Evolutionary conservation across 1,140 invertebrate genomes (phyloP), one percentile per base, ranked within the genome.

Genomic region (Pseudomyrmex dendroicus): DNA sequence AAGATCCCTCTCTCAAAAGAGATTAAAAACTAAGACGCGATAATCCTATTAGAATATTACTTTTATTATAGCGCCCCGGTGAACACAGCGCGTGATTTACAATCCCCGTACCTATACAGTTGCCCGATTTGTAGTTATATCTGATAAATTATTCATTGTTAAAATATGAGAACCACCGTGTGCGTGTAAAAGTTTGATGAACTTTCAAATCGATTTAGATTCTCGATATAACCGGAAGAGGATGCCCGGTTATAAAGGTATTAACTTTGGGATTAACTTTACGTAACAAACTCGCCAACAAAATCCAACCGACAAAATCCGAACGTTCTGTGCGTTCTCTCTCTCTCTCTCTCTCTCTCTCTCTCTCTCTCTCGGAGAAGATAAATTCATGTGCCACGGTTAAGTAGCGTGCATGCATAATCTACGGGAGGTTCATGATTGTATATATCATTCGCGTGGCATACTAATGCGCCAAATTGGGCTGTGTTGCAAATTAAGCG

Each of bases 371-470:
- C 35, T 35, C 4, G 56, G 56, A 9, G 57, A 22, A 73, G 56
- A 73, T 61, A 73, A 73, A 73, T 73, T 57, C 72, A 61, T 73
- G 44, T 22, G 72, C 72, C 25, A 73, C 25, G 56, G 56, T 35
- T 73, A 73, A 73, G 57, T 73, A 73, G 72, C 72, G n/a, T 61
- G 72, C 72, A 73, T 73, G 72, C 72, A 73, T 73, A 73, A 73
- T 73, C 48, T 73, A 20, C 48, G 57, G 35, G 72, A 25, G 72
- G 56, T 61, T 61, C 72, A 61, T 73, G 72, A 73, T 73, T 73
- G 57, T 61, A 73, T 73, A 73, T 73, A 73, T 73, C 56, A 73
- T 73, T 73, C 22, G 72, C 72, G 57, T 13, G 9, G 35, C 17
- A 61, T 48, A 73, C 56, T 61, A 73, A 73, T 61, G 56, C 57